phyloP scores from a whole-genome alignment of 30 jellyfish, hydroid and myxozoan genomes.

The Mastigias papua region DNA sequence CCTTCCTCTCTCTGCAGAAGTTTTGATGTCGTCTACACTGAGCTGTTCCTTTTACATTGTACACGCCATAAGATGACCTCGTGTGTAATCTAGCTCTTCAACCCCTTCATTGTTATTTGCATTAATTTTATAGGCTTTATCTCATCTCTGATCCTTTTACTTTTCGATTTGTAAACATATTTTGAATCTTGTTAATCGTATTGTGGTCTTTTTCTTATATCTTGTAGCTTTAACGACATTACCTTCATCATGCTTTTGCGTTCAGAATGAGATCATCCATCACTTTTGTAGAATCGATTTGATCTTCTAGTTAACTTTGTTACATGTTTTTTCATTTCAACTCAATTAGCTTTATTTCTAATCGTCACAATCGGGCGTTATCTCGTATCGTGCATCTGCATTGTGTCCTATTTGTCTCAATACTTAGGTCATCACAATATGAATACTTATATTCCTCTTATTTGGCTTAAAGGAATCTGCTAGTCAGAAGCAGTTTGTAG shows the following conservation, averaged over 20 bases:
- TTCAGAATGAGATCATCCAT: neutral
- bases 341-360: neutral
- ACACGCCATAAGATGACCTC: neutral
- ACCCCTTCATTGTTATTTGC: neutral
- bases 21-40: too few species aligned
- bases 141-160: neutral
- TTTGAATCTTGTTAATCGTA: neutral
- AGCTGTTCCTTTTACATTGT: too few species aligned
- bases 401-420: too few species aligned
- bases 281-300: neutral
- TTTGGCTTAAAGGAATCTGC: too few species aligned
- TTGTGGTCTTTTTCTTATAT: neutral
- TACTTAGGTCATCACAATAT: too few species aligned
- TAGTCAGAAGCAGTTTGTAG: too few species aligned
- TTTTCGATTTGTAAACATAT: conserved; percentile 6
- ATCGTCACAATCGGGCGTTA: neutral
- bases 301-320: neutral
- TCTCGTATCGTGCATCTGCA: neutral
- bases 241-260: neutral
- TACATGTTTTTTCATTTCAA: neutral
- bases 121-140: neutral
- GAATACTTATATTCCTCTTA: too few species aligned
- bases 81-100: too few species aligned
- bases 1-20: too few species aligned
- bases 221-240: neutral